Conservation (phyloP, 2,113 vertebrate species). For the Rhipidura dahli region DNA sequence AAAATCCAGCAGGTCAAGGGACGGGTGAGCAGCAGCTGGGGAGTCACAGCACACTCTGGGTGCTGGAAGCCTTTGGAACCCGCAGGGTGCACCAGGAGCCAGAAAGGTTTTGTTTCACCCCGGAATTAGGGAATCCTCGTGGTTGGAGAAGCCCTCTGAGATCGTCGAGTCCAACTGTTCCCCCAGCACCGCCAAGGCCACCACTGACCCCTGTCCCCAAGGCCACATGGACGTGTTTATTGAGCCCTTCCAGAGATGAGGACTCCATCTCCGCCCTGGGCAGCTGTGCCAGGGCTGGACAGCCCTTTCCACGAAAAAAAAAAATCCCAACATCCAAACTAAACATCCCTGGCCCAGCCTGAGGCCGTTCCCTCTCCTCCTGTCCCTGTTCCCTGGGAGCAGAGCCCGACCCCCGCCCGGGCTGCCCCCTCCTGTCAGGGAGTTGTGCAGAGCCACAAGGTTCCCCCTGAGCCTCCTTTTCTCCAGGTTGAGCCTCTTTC, state of each 20-base stretch:
- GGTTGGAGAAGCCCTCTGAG: background rate
- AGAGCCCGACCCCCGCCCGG: background rate
- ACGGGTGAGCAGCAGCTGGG: rapidly evolving
- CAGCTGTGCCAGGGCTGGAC: too few species aligned
- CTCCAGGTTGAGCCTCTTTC: background rate
- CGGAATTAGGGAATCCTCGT: background rate
- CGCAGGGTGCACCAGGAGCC: background rate
- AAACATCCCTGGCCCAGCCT: rapidly evolving
- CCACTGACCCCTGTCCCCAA: rapidly evolving
- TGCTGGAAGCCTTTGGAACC: rapidly evolving
- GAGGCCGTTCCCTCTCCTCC: background rate
- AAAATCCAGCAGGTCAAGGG: rapidly evolving
- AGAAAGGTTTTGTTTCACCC: background rate
- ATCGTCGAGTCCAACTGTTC: rapidly evolving
- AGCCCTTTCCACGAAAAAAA: background rate
- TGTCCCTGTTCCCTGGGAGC: background rate
- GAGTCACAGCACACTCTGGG: rapidly evolving
- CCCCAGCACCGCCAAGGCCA: background rate
- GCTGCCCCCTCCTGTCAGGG: background rate
- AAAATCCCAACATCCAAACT: background rate
- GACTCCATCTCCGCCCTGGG: background rate
- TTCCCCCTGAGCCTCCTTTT: background rate
- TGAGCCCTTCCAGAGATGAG: background rate
- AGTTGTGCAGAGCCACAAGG: background rate
- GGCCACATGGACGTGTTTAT: background rate